These are phyloP conservation scores for Acipenser transmontanus DNA, from an alignment of 2,797 vertebrate genomes.

Conservation along the genomic window DNA sequence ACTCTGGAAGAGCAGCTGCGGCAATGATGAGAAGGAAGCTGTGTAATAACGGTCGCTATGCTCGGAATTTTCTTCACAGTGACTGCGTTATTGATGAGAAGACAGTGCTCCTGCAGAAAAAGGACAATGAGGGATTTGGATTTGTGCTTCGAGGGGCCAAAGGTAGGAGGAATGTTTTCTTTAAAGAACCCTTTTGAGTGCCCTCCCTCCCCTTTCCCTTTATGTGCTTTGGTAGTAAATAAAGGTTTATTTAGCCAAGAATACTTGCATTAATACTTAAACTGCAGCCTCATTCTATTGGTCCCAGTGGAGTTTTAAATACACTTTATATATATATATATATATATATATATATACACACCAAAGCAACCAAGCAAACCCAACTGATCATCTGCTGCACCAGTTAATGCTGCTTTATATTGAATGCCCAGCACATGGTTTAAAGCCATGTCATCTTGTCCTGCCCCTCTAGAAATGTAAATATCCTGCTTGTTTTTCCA, in stretches of 20 bases:
- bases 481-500: conserved; percentile 8
- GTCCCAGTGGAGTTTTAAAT: no score
- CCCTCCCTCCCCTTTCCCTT: background rate
- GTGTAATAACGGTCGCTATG: conserved; percentile 78
- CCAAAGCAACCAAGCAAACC: no score
- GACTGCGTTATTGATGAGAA: conserved; percentile 86
- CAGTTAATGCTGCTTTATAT: conserved; percentile 4
- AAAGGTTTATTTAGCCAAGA: no score
- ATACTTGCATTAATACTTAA: no score
- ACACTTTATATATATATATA: no score
- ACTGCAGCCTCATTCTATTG: no score
- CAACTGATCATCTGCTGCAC: background rate
- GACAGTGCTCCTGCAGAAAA: conserved; percentile 84
- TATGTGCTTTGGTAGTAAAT: background rate
- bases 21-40: conserved; percentile 84
- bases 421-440: conserved; percentile 9
- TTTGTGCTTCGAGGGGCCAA: conserved; percentile 85
- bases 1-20: conserved; percentile 67
- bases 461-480: conserved; percentile 6
- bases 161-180: conserved; percentile 57
- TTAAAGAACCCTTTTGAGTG: conserved; percentile 8
- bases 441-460: conserved; percentile 3
- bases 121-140: conserved; percentile 84
- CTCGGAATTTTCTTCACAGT: conserved; percentile 80
- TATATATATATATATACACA: no score